Conservation (phyloP, 2,113 vertebrate species). For the Phrynocephalus versicolor region DNA sequence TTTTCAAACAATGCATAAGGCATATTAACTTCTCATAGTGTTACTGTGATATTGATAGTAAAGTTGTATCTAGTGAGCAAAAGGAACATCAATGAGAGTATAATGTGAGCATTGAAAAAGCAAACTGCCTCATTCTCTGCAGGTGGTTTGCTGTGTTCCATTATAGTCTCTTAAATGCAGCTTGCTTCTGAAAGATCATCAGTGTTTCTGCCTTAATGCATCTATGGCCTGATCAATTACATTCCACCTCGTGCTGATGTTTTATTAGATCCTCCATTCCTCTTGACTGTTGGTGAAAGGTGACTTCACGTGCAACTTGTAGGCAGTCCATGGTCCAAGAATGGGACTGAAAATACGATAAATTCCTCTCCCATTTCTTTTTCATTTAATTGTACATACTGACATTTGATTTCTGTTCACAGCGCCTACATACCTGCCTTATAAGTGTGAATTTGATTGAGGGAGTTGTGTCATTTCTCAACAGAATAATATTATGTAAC, state of each 20-base stretch:
- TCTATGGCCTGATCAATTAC: neutral
- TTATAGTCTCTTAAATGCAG: neutral
- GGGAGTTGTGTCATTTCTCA: neutral
- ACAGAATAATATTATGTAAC: neutral
- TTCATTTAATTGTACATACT: neutral
- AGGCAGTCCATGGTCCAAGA: neutral
- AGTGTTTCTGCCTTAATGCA: neutral
- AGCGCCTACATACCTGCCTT: neutral
- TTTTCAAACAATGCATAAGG: neutral
- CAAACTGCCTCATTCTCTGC: conserved; percentile 13
- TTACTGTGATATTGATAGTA: neutral
- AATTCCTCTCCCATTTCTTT: too few species aligned
- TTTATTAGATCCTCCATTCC: neutral
- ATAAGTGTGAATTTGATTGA: neutral
- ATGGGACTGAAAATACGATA: neutral
- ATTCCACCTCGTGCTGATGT: neutral
- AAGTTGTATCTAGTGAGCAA: neutral
- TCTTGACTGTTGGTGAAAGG: neutral
- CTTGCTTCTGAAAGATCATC: neutral
- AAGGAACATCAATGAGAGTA: neutral
- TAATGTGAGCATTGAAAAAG: neutral
- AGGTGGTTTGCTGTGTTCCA: neutral
- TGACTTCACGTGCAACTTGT: neutral
- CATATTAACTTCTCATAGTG: neutral
- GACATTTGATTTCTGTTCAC: neutral